These are phyloP conservation scores for Platygyra sinensis DNA, from an alignment of 64 coral and sea anemone genomes.

Conservation along the genomic window DNA sequence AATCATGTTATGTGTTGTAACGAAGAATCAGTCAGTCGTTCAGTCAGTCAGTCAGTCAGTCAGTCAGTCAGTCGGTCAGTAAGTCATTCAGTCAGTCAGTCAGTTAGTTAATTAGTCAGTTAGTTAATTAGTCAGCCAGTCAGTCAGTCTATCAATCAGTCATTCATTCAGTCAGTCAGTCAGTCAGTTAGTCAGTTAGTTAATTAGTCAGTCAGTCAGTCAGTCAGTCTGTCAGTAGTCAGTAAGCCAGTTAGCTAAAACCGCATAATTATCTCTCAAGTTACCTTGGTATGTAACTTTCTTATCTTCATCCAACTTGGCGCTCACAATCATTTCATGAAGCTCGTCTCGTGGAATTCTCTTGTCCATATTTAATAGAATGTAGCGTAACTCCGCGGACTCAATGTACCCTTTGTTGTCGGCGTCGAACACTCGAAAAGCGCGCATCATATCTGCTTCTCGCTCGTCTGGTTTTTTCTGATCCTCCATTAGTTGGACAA, in stretches of 20 bases:
- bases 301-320: constrained; percentile 65
- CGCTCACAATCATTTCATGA: constrained; percentile 69
- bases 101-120: too few relatives aligned
- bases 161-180: background rate
- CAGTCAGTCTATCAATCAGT: too few relatives aligned
- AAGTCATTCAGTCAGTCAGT: too few relatives aligned
- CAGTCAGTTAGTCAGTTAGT: background rate
- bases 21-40: background rate
- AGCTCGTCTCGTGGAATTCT: constrained; percentile 77
- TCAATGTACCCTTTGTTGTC: constrained; percentile 91
- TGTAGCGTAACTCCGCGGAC: constrained; percentile 78
- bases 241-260: background rate
- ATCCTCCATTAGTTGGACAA: constrained; percentile 89
- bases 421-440: constrained; percentile 86
- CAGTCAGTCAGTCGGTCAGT: too few relatives aligned
- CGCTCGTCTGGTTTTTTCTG: constrained; percentile 66
- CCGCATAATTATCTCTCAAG: background rate
- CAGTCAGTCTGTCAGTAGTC: background rate
- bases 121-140: background rate
- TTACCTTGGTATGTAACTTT: constrained; percentile 82
- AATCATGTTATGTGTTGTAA: too few relatives aligned
- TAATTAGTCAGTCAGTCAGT: background rate
- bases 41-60: too few relatives aligned
- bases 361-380: constrained; percentile 72
- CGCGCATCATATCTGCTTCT: constrained; percentile 71